Base-by-base conservation (phyloP, 92 coral and sea anemone genomes). In the Epizoanthus stellaris region DNA sequence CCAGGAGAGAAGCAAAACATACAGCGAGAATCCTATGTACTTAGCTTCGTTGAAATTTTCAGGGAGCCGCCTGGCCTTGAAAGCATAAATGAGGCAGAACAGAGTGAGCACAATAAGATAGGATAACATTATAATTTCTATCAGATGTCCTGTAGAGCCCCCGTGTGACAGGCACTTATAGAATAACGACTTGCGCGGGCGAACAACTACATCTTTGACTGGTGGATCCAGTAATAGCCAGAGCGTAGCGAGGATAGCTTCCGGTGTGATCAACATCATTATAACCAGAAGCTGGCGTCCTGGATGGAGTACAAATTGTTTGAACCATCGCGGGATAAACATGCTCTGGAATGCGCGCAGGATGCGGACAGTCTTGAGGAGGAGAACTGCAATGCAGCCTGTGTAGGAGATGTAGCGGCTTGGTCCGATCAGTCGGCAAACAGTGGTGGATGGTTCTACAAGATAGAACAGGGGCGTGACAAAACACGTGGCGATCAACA, bases 41-140 rank as follows among this genome's bases (percentile, higher is more conserved):
- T 88, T 93, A 30, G 97, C 97, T 71, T 93, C 97, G 89, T 93
- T 93, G 85, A 93, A 93, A 88, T 89, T 93, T 52, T 91, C 96
- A 5, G 96, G 96, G 40, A 93, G 80, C 39, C 88, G 89, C 74
- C 97, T 86, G 21, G 90, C 97, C 14, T 84, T 87, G 87, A 85
- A 93, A 7, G 97, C 92, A 67, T 93, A 92, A 86, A 79, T 88
- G 3, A 93, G 81, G 49, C 93, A 91, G 47, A 87, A 23, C 40
- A 93, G 66, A 16, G 91, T 91, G 6, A 91, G 88, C 5, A 87
- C 60, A 1, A 91, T 57, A 6, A 92, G 73, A 54, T 91, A 93
- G 10, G 85, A 36, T 11, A 88, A 67, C 86, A 88, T 90, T 6
- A 87, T 45, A 3, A 91, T 21, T 56, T 87, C 82, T 6, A 91